A percentile compares a stretch with the other conserved stretches of the same genome.
phyloP scores from a whole-genome alignment of 1,140 invertebrate genomes.

The Leptonema lineaticorne region DNA sequence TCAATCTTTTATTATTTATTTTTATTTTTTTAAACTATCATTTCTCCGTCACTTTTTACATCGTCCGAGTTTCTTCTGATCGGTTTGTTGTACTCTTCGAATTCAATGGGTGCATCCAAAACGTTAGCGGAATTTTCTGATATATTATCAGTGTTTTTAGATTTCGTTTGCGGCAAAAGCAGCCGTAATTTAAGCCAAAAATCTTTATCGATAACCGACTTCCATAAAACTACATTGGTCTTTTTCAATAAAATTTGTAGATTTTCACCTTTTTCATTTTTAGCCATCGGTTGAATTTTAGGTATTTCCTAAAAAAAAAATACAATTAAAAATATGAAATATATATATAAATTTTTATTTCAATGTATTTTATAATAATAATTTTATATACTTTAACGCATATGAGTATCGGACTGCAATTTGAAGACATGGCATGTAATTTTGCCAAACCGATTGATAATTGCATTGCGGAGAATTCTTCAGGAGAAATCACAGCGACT shows the following conservation, averaged over 20 bases:
- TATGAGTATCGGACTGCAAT: conserved; percentile 50
- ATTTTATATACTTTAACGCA: conserved; percentile 48
- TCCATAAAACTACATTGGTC: conserved; percentile 50
- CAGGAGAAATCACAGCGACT: conserved; percentile 52
- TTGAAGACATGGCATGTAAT: conserved; percentile 47
- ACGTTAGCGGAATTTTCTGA: too few species aligned
- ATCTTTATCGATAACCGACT: conserved; percentile 48
- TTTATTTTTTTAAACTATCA: not conserved
- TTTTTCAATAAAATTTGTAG: conserved; percentile 47
- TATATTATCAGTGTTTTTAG: not conserved
- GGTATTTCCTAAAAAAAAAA: conserved; percentile 47
- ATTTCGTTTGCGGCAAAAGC: not conserved
- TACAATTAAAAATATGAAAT: not conserved
- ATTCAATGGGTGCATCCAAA: not conserved
- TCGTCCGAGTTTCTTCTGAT: not conserved
- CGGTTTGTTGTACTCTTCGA: not conserved
- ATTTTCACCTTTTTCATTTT: conserved; percentile 48
- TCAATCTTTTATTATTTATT: not conserved
- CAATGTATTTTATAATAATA: too few species aligned
- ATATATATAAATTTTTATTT: too few species aligned
- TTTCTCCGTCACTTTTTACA: not conserved
- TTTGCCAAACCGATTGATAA: conserved; percentile 49
- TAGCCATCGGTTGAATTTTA: conserved; percentile 50
- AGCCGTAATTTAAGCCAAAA: conserved; percentile 12
- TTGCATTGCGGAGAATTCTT: conserved; percentile 49